Conservation (phyloP, 2,888 invertebrate species). For the Notocelia uddmanniana region DNA sequence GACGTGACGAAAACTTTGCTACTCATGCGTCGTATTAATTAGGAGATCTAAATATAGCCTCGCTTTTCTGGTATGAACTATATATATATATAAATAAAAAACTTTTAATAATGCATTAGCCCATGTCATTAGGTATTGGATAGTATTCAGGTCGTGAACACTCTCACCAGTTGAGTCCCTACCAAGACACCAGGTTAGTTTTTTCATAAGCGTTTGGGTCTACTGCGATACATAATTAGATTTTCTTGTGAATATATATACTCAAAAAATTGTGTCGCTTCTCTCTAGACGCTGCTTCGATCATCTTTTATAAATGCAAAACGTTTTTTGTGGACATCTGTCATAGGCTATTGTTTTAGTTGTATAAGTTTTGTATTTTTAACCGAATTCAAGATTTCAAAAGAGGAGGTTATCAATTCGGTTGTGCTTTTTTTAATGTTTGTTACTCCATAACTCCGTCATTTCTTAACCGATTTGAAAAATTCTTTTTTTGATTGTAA, state of each 20-base stretch:
- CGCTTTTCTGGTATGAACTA: background rate
- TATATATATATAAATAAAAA: background rate
- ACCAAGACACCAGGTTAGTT: background rate
- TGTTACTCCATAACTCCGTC: too few relatives aligned
- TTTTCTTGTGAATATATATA: too few relatives aligned
- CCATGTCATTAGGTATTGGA: background rate
- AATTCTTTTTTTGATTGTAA: too few relatives aligned
- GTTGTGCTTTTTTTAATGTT: too few relatives aligned
- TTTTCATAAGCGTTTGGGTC: too few relatives aligned
- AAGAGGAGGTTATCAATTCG: too few relatives aligned
- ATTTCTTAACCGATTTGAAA: too few relatives aligned
- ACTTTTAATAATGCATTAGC: background rate
- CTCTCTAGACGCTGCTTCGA: background rate
- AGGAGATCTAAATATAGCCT: conserved; percentile 5
- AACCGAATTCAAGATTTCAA: too few relatives aligned
- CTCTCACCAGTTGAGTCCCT: background rate
- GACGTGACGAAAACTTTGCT: conserved; percentile 15
- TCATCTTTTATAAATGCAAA: background rate
- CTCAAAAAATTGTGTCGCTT: background rate
- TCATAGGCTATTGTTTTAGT: too few relatives aligned
- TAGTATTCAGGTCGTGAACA: background rate
- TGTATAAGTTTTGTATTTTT: too few relatives aligned
- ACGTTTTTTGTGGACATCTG: too few relatives aligned
- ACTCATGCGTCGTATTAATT: conserved; percentile 8
- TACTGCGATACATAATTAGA: too few relatives aligned